phyloP scores from a whole-genome alignment of 2,113 vertebrate genomes.

The Poeciliopsis retropinna region DNA sequence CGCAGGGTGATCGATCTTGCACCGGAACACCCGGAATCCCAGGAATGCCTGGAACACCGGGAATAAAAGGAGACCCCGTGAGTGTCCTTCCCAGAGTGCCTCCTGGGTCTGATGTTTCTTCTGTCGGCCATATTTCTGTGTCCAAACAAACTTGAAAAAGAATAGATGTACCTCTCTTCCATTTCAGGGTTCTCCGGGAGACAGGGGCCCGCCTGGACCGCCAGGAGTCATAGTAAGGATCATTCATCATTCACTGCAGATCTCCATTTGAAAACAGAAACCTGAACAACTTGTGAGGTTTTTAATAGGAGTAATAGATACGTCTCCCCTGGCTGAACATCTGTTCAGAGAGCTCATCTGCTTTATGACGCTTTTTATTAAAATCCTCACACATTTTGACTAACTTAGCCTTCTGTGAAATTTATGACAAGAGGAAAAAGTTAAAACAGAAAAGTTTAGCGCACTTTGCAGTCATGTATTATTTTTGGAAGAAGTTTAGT shows the following conservation, averaged over 20 bases:
- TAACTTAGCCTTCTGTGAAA: slow-evolving; percentile 11
- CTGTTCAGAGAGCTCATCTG: not conserved
- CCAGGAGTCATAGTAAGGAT: slow-evolving; percentile 64
- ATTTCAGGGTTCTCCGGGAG: slow-evolving; percentile 61
- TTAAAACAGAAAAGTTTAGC: slow-evolving; percentile 30
- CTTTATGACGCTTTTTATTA: not conserved
- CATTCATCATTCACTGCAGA: not conserved
- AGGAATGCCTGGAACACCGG: slow-evolving; percentile 58
- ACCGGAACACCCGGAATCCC: slow-evolving; percentile 63
- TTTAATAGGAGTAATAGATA: not conserved
- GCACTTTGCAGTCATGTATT: slow-evolving; percentile 17
- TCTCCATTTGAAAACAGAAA: not conserved
- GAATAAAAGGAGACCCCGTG: slow-evolving; percentile 60
- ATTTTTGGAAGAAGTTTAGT: slow-evolving; percentile 14
- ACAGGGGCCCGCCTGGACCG: slow-evolving; percentile 62
- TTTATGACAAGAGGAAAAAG: not conserved
- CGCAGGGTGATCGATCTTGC: slow-evolving; percentile 42
- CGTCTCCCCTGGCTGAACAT: not conserved
- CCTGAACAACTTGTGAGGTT: not conserved
- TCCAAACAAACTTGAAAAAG: not conserved
- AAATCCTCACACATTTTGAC: slow-evolving; percentile 2
- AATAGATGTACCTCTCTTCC: not conserved
- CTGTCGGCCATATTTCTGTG: not conserved
- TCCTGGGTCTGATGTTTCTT: not conserved
- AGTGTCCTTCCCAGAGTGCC: slow-evolving; percentile 9